Evolutionary conservation across 2,113 vertebrate species (phyloP).

Genomic region (Sebastes schlegelii): DNA sequence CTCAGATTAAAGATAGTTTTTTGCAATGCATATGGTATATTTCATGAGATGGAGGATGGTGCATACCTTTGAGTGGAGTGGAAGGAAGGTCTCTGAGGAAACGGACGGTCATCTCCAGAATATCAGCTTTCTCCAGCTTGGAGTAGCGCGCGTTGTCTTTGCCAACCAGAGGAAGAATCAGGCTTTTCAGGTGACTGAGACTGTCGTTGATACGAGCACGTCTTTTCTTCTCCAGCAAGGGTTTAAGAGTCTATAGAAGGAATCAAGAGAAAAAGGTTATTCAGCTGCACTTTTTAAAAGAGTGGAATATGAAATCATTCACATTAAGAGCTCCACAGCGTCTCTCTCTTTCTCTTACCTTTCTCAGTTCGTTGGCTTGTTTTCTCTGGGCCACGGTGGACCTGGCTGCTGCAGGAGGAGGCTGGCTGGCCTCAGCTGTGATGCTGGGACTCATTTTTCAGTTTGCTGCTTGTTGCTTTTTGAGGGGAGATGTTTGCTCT

Average conservation of each 20-base stretch:
- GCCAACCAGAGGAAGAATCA: conserved; percentile 89
- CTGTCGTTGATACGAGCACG: conserved; percentile 91
- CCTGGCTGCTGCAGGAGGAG: conserved; percentile 38
- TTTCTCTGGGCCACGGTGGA: conserved; percentile 85
- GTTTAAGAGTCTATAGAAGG: conserved; percentile 86
- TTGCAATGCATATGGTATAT: neutral
- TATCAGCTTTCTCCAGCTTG: conserved; percentile 93
- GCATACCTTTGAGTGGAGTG: conserved; percentile 81
- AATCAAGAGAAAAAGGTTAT: conserved; percentile 26
- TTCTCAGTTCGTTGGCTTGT: conserved; percentile 84
- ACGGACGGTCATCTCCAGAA: conserved; percentile 94
- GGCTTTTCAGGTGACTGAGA: conserved; percentile 86
- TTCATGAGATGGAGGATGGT: neutral
- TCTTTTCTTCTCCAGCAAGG: conserved; percentile 87
- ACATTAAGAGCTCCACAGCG: neutral
- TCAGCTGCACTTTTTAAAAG: neutral
- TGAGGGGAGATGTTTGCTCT: conserved; percentile 17
- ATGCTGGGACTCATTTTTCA: conserved; percentile 72
- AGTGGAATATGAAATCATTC: neutral
- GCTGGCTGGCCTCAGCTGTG: conserved; percentile 48
- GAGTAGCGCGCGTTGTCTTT: conserved; percentile 89
- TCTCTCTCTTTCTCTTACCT: conserved; percentile 76
- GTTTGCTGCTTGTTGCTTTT: conserved; percentile 58
- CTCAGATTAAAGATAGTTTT: neutral
- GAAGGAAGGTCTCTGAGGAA: conserved; percentile 87